A percentile compares a stretch with the other conserved stretches of the same genome.
These are phyloP conservation scores for Margarornis squamiger DNA, from an alignment of 2,797 vertebrate species.

Conservation along the genomic window DNA sequence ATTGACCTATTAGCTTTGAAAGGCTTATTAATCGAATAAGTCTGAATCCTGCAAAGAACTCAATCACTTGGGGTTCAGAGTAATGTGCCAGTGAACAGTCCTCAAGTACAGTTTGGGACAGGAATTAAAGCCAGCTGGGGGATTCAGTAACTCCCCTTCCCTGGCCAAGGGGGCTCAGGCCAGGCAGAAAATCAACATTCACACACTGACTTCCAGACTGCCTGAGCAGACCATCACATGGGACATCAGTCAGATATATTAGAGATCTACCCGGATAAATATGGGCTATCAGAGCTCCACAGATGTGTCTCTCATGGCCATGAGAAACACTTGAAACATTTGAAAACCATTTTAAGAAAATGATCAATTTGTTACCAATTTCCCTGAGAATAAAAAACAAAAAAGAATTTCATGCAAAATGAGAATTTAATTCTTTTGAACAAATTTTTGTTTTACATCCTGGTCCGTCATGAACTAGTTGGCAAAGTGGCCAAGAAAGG, in stretches of 20 bases:
- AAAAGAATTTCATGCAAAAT: background rate
- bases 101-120: background rate
- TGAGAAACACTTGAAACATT: background rate
- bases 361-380: rapidly evolving
- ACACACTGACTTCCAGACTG: background rate
- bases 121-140: background rate
- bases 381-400: background rate
- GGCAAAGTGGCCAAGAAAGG: background rate
- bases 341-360: background rate
- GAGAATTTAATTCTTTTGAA: background rate
- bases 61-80: background rate
- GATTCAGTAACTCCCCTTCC: background rate
- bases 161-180: background rate
- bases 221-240: background rate
- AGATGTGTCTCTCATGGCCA: background rate
- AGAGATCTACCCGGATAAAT: background rate
- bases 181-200: background rate
- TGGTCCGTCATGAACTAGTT: background rate
- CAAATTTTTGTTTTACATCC: background rate
- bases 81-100: background rate
- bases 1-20: background rate
- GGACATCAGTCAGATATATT: background rate
- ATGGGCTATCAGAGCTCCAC: background rate
- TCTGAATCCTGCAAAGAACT: background rate
- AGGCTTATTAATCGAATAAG: background rate